Percentiles rank a stretch among this genome's conserved stretches.
Evolutionary conservation across 1,140 invertebrate genomes (phyloP).

Genomic region (Drosophila nasuta): DNA sequence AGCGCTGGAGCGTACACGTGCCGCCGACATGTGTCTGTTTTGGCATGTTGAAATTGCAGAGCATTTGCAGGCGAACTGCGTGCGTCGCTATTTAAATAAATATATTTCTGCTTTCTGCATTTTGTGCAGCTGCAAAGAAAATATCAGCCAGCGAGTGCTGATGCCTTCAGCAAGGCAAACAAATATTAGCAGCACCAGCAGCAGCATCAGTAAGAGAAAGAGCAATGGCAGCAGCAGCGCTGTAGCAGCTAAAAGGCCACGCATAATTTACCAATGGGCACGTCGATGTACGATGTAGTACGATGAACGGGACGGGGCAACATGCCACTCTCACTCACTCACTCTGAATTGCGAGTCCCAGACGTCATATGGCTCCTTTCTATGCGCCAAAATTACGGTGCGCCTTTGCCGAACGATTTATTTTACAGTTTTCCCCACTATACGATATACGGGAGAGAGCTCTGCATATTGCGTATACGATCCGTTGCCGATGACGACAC

Average conservation of each 20-base stretch:
- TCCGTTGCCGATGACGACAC: slow-evolving; percentile 37
- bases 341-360: slow-evolving; percentile 10
- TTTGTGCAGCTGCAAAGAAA: slow-evolving; percentile 46
- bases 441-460: slow-evolving; percentile 44
- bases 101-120: slow-evolving; percentile 70
- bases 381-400: slow-evolving; percentile 62
- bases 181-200: slow-evolving; percentile 47
- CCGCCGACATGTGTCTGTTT: slow-evolving; percentile 63
- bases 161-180: slow-evolving; percentile 68
- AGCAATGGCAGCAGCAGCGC: slow-evolving; percentile 23
- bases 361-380: slow-evolving; percentile 28
- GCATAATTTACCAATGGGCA: slow-evolving; percentile 69
- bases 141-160: slow-evolving; percentile 50
- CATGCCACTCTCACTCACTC: slow-evolving; percentile 2
- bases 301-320: not conserved
- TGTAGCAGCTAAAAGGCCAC: slow-evolving; percentile 53
- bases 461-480: slow-evolving; percentile 72
- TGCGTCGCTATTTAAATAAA: slow-evolving; percentile 78
- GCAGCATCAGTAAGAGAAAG: slow-evolving; percentile 9
- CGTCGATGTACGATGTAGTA: slow-evolving; percentile 4
- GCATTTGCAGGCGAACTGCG: slow-evolving; percentile 54
- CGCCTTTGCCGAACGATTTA: slow-evolving; percentile 74
- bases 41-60: slow-evolving; percentile 54
- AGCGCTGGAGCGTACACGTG: slow-evolving; percentile 58
- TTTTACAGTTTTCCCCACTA: slow-evolving; percentile 62